These are phyloP conservation scores for Pimephales promelas DNA, from an alignment of 2,113 vertebrate species.

Conservation along the genomic window DNA sequence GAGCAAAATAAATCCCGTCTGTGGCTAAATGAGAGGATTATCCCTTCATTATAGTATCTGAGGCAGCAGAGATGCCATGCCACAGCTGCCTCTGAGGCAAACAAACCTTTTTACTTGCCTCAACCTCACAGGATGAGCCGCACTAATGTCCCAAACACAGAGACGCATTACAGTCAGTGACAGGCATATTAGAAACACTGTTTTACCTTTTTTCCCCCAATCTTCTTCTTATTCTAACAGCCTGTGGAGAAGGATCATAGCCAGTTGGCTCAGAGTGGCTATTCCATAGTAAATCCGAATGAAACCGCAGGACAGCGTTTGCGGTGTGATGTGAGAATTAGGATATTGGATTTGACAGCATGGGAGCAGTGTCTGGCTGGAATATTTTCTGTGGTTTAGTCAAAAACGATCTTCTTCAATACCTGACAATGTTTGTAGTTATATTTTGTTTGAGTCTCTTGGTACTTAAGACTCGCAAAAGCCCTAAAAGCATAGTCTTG, in stretches of 20 bases:
- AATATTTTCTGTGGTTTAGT: background rate
- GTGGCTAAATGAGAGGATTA: constrained; percentile 67
- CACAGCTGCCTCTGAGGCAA: constrained; percentile 23
- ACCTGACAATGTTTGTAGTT: background rate
- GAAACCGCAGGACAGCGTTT: constrained; percentile 30
- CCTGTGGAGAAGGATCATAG: constrained; percentile 43
- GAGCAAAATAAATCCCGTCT: constrained; percentile 51
- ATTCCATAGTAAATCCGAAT: constrained; percentile 22
- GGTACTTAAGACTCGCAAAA: background rate
- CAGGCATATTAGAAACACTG: constrained; percentile 35
- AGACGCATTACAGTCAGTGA: constrained; percentile 39
- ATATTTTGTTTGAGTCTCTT: background rate
- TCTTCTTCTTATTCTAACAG: background rate
- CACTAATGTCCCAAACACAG: constrained; percentile 38
- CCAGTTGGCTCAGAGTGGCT: constrained; percentile 41
- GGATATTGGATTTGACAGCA: constrained; percentile 38
- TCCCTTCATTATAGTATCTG: constrained; percentile 65
- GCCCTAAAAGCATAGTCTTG: background rate
- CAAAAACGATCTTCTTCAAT: background rate
- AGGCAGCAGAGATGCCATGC: constrained; percentile 56
- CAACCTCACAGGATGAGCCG: constrained; percentile 35
- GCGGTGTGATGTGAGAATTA: constrained; percentile 30
- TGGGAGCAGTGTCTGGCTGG: background rate
- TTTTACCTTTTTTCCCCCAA: constrained; percentile 25
- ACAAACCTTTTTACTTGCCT: constrained; percentile 31